A percentile compares a stretch with the other conserved stretches of the same genome.
Evolutionary conservation across 2,797 vertebrate genomes (phyloP).

Genomic region (Holocentrus rufus): DNA sequence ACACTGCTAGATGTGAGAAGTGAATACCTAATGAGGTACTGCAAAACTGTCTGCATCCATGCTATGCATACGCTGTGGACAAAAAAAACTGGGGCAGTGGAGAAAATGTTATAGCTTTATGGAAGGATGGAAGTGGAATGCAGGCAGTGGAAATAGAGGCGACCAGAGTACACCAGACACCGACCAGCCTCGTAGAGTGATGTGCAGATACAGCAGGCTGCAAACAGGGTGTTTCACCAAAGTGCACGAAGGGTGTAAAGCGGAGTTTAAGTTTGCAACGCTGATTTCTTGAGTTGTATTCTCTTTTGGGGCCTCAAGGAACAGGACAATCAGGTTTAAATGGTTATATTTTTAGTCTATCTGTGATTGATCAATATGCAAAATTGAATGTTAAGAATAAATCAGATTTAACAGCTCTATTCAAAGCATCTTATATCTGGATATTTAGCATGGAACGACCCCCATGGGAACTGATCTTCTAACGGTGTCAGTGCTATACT

Average conservation of each 20-base stretch:
- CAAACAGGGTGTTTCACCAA: slow-evolving; percentile 59
- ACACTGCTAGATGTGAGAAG: neutral
- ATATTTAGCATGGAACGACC: neutral
- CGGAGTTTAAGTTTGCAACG: slow-evolving; percentile 43
- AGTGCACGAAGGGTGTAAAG: slow-evolving; percentile 65
- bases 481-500: slow-evolving; percentile 4
- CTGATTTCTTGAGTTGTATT: slow-evolving; percentile 51
- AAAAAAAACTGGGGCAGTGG: slow-evolving; percentile 35
- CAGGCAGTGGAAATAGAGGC: slow-evolving; percentile 69
- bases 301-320: slow-evolving; percentile 49
- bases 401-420: too few species aligned
- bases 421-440: neutral
- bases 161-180: slow-evolving; percentile 64
- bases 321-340: slow-evolving; percentile 11
- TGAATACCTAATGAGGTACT: slow-evolving; percentile 1
- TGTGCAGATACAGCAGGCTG: slow-evolving; percentile 65
- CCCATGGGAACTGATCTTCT: slow-evolving; percentile 16
- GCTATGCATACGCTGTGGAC: neutral
- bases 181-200: slow-evolving; percentile 51
- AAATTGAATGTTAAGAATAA: slow-evolving; percentile 11
- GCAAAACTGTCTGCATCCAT: neutral
- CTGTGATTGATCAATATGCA: slow-evolving; percentile 2
- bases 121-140: slow-evolving; percentile 66
- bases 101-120: slow-evolving; percentile 64
- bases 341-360: slow-evolving; percentile 18